A percentile compares a stretch with the other conserved stretches of the same genome.
Evolutionary conservation across 2,888 invertebrate genomes (phyloP).

Genomic region (Autographa pulchrina): DNA sequence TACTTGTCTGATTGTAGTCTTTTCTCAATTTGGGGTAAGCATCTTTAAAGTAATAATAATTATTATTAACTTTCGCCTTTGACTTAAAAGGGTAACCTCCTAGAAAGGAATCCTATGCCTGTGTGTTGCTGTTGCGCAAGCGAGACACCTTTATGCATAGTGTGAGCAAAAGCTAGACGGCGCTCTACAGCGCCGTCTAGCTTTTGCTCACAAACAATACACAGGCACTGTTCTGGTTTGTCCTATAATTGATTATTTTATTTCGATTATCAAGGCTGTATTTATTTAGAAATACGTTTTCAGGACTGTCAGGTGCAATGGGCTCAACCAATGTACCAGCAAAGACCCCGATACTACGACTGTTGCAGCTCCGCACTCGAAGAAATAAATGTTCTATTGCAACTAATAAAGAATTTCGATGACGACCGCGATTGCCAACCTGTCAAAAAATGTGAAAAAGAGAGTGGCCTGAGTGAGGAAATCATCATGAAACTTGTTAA

Average conservation of each 20-base stretch:
- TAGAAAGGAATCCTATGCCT: too few relatives aligned
- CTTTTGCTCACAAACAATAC: too few relatives aligned
- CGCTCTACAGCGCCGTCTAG: too few relatives aligned
- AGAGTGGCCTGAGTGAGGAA: constrained; percentile 68
- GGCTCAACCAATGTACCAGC: constrained; percentile 34
- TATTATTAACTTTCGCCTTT: background rate
- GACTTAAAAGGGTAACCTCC: background rate
- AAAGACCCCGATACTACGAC: constrained; percentile 45
- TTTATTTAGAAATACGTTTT: background rate
- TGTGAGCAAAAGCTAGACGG: too few relatives aligned
- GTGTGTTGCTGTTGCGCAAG: too few relatives aligned
- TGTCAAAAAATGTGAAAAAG: background rate
- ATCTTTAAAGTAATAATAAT: too few relatives aligned
- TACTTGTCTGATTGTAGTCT: constrained; percentile 49
- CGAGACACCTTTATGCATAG: too few relatives aligned
- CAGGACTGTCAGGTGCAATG: constrained; percentile 68
- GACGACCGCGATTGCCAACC: constrained; percentile 47
- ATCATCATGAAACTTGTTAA: constrained; percentile 78
- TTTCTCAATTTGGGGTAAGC: constrained; percentile 66
- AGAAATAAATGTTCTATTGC: constrained; percentile 62
- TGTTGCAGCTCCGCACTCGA: constrained; percentile 62
- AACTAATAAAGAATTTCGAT: constrained; percentile 55
- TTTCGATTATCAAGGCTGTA: too few relatives aligned
- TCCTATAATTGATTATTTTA: too few relatives aligned
- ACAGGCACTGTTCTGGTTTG: too few relatives aligned